Conservation (phyloP, 2,888 invertebrate genomes). For the Carpatolechia fugitivella region DNA sequence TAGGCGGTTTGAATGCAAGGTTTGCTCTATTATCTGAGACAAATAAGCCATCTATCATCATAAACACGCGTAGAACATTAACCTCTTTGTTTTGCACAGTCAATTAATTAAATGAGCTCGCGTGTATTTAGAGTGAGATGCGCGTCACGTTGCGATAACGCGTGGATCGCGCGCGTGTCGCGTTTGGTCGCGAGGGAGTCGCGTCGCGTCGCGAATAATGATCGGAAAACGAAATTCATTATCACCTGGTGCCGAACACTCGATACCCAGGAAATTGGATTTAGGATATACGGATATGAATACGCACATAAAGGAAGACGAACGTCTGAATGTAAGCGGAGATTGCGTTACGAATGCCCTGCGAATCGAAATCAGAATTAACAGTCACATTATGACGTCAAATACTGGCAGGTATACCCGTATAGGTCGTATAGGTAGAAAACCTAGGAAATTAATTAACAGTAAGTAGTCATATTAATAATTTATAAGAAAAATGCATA, state of each 20-base stretch:
- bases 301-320: constrained; percentile 1
- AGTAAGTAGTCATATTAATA: too few species aligned
- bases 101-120: neutral
- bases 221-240: constrained; percentile 9
- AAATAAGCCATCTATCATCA: too few species aligned
- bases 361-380: neutral
- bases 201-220: constrained; percentile 3
- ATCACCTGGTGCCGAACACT: constrained; percentile 1
- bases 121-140: neutral
- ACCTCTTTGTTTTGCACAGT: neutral
- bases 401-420: too few species aligned
- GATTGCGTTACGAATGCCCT: neutral
- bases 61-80: too few species aligned
- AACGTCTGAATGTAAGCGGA: neutral
- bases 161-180: neutral
- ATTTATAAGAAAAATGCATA: too few species aligned
- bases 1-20: too few species aligned
- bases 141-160: constrained; percentile 8
- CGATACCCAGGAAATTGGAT: constrained; percentile 6
- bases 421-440: too few species aligned
- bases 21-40: too few species aligned
- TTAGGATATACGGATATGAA: constrained; percentile 1
- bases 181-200: neutral
- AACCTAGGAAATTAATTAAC: too few species aligned
- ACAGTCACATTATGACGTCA: too few species aligned